Base-by-base conservation (phyloP, 2,113 vertebrate species). In the Nothoprocta perdicaria region DNA sequence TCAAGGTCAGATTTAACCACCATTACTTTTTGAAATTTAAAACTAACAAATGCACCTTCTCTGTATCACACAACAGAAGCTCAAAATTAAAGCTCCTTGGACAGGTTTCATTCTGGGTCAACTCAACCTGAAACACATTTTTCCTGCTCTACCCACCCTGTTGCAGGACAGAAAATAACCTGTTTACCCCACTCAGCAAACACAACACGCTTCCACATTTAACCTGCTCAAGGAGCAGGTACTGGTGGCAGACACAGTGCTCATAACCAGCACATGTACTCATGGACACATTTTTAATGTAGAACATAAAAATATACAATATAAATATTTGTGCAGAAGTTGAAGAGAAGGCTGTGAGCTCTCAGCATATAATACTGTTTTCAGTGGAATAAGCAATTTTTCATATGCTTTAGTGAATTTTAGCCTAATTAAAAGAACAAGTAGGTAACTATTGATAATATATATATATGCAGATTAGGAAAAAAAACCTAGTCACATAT, bases 371-470 rank as follows among this genome's bases (percentile, higher is more conserved):
- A 72, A 73, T 68, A 67, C 73, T 88, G 35, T 68, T 93, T 94
- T 72, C 66, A 88, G 48, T 80, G 48, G 65, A 19, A 75, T 60
- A 86, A 75, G 74, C 53, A 81, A 45, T 84, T 94, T 88, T 90
- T 94, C 69, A 84, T 53, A 75, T 5, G 27, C 74, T 81, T 86
- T 84, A 75, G 55, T 43, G 90, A 94, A 90, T 93, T 93, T 88
- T 79, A 84, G 40, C 66, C 58, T 76, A 86, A 93, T 90, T 92
- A 95, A 92, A 95, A 88, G 80, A 90, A 69, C 58, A 82, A 73
- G 35, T 66, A 79, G 77, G 74, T 82, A 94, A 79, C 77, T 81
- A 46, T 66, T 57, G 46, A 43, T 66, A 77, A 43, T 78, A n/a
- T 46, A 75, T 3, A 4, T 3, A 4, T 68, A 21, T 62, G 67